Conservation (phyloP, 2,797 vertebrate genomes). For the Callimico goeldii region DNA sequence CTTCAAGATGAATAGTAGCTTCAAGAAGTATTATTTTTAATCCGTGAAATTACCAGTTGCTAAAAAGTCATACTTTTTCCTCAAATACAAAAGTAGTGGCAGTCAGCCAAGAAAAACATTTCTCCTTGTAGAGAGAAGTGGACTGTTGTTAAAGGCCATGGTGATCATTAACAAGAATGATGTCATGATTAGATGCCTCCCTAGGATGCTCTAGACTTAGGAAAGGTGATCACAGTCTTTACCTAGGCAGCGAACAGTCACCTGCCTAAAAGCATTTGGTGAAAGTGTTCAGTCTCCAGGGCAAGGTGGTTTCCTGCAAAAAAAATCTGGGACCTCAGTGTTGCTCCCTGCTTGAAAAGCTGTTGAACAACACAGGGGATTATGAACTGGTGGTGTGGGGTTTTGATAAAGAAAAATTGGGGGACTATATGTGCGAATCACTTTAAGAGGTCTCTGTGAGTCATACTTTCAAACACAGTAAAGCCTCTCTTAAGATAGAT, state of each 20-base stretch:
- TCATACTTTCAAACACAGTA: not conserved
- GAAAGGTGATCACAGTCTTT: not conserved
- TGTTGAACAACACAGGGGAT: not conserved
- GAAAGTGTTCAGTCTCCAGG: constrained; percentile 9
- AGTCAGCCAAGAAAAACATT: constrained; percentile 63
- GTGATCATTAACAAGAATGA: constrained; percentile 63
- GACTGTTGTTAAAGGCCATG: constrained; percentile 69
- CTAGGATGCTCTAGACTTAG: constrained; percentile 33
- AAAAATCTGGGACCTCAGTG: not conserved
- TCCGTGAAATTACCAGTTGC: constrained; percentile 59
- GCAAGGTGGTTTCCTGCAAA: constrained; percentile 2
- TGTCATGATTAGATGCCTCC: constrained; percentile 68
- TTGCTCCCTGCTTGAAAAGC: not conserved
- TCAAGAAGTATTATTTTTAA: constrained; percentile 54
- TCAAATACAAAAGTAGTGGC: constrained; percentile 62
- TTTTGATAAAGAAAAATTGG: constrained; percentile 12
- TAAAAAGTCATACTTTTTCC: constrained; percentile 57
- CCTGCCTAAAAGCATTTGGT: constrained; percentile 52
- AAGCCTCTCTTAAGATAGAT: not conserved
- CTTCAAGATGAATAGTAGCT: constrained; percentile 55
- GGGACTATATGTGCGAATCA: not conserved
- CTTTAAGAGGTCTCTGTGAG: not conserved
- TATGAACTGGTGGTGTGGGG: constrained; percentile 6
- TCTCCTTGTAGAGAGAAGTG: constrained; percentile 52
- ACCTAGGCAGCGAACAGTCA: constrained; percentile 38